A percentile compares a stretch with the other conserved stretches of the same genome.
Conservation (phyloP, 2,113 vertebrate species). For the Hassar affinis region DNA sequence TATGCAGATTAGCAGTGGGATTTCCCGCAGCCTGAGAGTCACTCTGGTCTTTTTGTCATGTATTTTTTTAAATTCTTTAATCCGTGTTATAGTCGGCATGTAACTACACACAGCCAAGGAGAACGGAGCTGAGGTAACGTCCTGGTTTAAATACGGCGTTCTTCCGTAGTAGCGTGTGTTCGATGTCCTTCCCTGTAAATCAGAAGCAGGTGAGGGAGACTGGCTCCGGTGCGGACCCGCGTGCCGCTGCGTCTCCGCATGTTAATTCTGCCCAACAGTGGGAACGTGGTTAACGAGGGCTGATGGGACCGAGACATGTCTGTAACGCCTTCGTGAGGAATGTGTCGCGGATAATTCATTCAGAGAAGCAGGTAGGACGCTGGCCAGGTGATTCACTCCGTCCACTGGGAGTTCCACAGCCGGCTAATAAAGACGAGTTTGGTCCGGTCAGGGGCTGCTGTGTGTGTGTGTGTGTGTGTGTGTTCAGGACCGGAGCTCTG, state of each 20-base stretch:
- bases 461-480: no score
- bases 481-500: slow-evolving; percentile 9
- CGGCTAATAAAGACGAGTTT: slow-evolving; percentile 2
- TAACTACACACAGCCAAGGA: no score
- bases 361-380: slow-evolving; percentile 15
- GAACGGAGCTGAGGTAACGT: no score
- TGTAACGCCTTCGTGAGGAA: background rate
- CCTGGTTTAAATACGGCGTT: no score
- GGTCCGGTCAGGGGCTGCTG: background rate
- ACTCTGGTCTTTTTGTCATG: background rate
- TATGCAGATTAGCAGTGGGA: background rate
- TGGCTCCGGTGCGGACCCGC: background rate
- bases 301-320: slow-evolving; percentile 15
- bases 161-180: no score
- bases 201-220: background rate
- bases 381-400: slow-evolving; percentile 21
- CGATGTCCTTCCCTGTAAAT: background rate
- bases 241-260: background rate
- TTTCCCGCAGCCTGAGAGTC: background rate
- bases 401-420: background rate
- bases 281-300: slow-evolving; percentile 42
- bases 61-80: background rate
- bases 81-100: background rate
- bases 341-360: slow-evolving; percentile 35
- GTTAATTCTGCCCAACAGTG: slow-evolving; percentile 20